Conservation (phyloP, 2,888 invertebrate species). For the Baccha elongata region DNA sequence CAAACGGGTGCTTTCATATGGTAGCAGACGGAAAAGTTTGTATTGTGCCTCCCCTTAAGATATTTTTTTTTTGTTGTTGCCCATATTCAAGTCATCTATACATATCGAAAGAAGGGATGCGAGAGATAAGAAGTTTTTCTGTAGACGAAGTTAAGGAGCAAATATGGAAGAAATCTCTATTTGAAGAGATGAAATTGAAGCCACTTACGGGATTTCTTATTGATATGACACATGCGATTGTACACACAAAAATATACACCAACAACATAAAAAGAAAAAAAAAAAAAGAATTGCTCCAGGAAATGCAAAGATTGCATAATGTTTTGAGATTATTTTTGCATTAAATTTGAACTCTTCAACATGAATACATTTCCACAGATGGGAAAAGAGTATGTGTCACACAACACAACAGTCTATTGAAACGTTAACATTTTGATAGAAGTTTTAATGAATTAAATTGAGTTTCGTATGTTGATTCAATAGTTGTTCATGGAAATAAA, state of each 20-base stretch:
- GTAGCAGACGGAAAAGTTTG: slow-evolving; percentile 27
- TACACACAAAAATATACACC: slow-evolving; percentile 19
- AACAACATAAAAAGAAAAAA: slow-evolving; percentile 1
- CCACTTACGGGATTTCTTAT: slow-evolving; percentile 21
- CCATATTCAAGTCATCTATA: background rate
- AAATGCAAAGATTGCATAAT: slow-evolving; percentile 15
- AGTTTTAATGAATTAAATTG: too few species aligned
- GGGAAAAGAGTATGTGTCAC: too few species aligned
- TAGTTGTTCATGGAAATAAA: too few species aligned
- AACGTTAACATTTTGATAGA: too few species aligned
- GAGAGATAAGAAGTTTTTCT: slow-evolving; percentile 41
- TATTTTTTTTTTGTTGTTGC: slow-evolving; percentile 38
- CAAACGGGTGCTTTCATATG: slow-evolving; percentile 33
- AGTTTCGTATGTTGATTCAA: too few species aligned
- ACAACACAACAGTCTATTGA: too few species aligned
- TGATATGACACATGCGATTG: slow-evolving; percentile 32
- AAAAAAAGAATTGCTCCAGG: background rate
- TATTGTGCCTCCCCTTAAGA: slow-evolving; percentile 9
- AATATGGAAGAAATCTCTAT: slow-evolving; percentile 33
- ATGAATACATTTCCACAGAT: too few species aligned
- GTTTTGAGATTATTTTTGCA: slow-evolving; percentile 13
- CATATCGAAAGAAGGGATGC: background rate
- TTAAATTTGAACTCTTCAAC: slow-evolving; percentile 26
- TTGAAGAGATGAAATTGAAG: slow-evolving; percentile 36
- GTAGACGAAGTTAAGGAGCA: slow-evolving; percentile 12